Evolutionary conservation across 2,113 vertebrate genomes (phyloP).

Genomic region (Trogon melanurus): DNA sequence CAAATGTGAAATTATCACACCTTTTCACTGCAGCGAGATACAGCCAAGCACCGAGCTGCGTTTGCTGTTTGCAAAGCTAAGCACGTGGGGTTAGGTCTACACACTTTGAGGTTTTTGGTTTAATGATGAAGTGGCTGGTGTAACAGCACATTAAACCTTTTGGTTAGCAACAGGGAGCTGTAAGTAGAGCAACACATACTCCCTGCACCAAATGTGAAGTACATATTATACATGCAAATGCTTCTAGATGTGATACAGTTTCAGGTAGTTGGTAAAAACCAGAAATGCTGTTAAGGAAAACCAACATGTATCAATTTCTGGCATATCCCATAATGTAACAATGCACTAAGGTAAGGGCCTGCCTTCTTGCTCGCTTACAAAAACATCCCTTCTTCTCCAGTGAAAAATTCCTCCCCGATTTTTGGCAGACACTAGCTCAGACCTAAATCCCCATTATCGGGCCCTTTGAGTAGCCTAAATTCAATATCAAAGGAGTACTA

Average conservation of each 20-base stretch:
- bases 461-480: not conserved
- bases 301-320: rapidly evolving
- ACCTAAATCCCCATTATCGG: not conserved
- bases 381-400: not conserved
- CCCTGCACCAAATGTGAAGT: not conserved
- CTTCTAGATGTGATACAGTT: not conserved
- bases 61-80: not conserved
- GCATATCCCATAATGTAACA: not conserved
- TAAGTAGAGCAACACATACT: not conserved
- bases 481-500: not conserved
- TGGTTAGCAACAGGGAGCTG: not conserved
- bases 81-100: no score
- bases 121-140: not conserved
- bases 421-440: not conserved
- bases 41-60: not conserved
- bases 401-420: not conserved
- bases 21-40: not conserved
- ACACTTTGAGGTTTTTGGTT: not conserved
- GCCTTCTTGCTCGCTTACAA: not conserved
- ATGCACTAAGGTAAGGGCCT: not conserved
- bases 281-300: not conserved
- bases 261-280: not conserved
- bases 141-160: not conserved
- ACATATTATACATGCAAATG: not conserved
- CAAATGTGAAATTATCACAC: not conserved